These are phyloP conservation scores for Perca schrenkii DNA, from an alignment of 2,113 vertebrate species.

Conservation along the genomic window DNA sequence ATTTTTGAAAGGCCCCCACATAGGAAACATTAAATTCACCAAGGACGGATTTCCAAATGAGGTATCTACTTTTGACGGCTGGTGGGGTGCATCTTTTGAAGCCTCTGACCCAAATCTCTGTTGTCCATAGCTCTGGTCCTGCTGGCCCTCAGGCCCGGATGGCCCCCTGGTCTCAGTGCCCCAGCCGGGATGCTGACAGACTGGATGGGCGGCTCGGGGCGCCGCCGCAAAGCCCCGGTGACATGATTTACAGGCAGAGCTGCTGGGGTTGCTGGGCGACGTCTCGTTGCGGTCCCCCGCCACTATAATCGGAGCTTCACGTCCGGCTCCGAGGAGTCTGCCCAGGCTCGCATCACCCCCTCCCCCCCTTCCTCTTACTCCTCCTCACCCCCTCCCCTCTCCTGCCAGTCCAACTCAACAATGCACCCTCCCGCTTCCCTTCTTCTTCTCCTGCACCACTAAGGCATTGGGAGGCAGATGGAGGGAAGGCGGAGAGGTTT, in stretches of 20 bases:
- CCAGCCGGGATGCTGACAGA: conserved; percentile 60
- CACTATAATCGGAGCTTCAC: conserved; percentile 79
- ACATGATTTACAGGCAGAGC: conserved; percentile 81
- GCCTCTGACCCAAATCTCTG: conserved; percentile 33
- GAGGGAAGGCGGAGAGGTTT: conserved; percentile 42
- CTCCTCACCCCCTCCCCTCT: conserved; percentile 46
- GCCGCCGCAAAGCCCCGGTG: conserved; percentile 65
- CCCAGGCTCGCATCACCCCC: conserved; percentile 68
- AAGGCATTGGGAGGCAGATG: conserved; percentile 30
- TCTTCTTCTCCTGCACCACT: conserved; percentile 27
- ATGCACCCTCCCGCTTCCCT: conserved; percentile 25
- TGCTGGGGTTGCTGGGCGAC: conserved; percentile 76
- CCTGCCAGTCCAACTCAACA: conserved; percentile 29
- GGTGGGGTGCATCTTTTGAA: conserved; percentile 34
- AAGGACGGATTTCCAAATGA: neutral
- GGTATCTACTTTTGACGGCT: conserved; percentile 12
- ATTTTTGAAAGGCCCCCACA: neutral
- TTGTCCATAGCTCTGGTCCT: conserved; percentile 12
- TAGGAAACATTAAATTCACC: neutral
- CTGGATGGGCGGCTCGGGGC: conserved; percentile 66
- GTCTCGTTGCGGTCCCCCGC: conserved; percentile 77
- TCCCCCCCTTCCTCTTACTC: conserved; percentile 42
- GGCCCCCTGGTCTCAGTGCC: conserved; percentile 39
- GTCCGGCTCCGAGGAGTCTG: conserved; percentile 82
- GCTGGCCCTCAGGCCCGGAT: conserved; percentile 5